A percentile compares a stretch with the other conserved stretches of the same genome.
Evolutionary conservation across 2,888 invertebrate genomes (phyloP).

Genomic region (Dynastes hyllus): DNA sequence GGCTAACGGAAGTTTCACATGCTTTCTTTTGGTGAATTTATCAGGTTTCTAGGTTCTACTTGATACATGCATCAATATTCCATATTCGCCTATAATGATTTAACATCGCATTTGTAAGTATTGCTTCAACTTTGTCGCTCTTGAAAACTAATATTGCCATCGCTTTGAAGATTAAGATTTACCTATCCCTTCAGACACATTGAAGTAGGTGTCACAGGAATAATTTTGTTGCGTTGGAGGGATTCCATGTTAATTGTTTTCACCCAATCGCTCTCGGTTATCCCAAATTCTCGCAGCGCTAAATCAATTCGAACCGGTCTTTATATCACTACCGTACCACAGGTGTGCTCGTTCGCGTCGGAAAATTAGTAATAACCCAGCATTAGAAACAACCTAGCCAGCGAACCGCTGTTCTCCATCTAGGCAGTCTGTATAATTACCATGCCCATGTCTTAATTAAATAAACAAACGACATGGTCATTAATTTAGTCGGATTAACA

Average conservation of each 20-base stretch:
- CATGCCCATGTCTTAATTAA: slow-evolving; percentile 27
- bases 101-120: too few species aligned
- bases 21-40: too few species aligned
- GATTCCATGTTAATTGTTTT: background rate
- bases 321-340: slow-evolving; percentile 8
- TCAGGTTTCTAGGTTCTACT: too few species aligned
- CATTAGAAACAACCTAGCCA: slow-evolving; percentile 23
- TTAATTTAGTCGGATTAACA: slow-evolving; percentile 29
- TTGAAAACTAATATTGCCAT: too few species aligned
- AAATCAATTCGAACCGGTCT: background rate
- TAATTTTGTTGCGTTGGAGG: slow-evolving; percentile 2
- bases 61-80: too few species aligned
- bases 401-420: background rate
- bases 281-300: too few species aligned
- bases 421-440: slow-evolving; percentile 20
- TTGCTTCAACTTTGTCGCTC: too few species aligned
- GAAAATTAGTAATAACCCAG: slow-evolving; percentile 30
- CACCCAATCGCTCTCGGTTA: background rate
- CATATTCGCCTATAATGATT: too few species aligned
- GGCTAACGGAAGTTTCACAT: too few species aligned
- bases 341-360: background rate
- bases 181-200: too few species aligned
- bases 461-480: slow-evolving; percentile 31
- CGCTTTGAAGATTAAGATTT: too few species aligned
- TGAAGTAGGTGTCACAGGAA: background rate